Percentiles rank a stretch among this genome's conserved stretches.
phyloP scores from a whole-genome alignment of 2,888 invertebrate genomes.

The Euclidia mi region DNA sequence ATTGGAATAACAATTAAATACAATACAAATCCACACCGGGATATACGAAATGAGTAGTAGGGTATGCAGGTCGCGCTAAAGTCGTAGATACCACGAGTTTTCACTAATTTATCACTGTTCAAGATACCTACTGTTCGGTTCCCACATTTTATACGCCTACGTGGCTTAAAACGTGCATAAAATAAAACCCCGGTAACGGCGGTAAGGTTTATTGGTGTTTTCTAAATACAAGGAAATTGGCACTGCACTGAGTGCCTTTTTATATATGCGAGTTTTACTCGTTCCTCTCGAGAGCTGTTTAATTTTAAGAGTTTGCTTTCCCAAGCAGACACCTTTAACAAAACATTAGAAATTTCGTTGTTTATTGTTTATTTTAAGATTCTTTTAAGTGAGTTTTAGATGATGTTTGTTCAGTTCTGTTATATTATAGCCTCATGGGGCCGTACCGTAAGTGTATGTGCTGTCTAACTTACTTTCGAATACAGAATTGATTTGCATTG shows the following conservation, averaged over 20 bases:
- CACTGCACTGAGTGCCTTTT: slow-evolving; percentile 40
- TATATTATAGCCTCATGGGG: too few species aligned
- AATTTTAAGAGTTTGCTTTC: slow-evolving; percentile 19
- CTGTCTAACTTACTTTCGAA: too few species aligned
- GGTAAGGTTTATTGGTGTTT: slow-evolving; percentile 68
- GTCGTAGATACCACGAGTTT: not conserved
- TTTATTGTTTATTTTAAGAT: too few species aligned
- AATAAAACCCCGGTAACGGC: slow-evolving; percentile 79
- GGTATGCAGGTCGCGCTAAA: not conserved
- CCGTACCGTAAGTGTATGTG: too few species aligned
- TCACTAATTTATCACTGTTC: slow-evolving; percentile 57
- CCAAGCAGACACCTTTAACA: not conserved
- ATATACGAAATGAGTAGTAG: slow-evolving; percentile 1
- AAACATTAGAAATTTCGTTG: too few species aligned
- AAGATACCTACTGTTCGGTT: slow-evolving; percentile 69
- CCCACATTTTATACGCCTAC: slow-evolving; percentile 78
- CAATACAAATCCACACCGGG: not conserved
- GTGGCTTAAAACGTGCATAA: slow-evolving; percentile 79
- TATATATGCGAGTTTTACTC: slow-evolving; percentile 28
- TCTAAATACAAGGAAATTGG: slow-evolving; percentile 58
- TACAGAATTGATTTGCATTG: too few species aligned
- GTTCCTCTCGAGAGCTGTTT: slow-evolving; percentile 30
- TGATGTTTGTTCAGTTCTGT: too few species aligned
- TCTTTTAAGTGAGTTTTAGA: too few species aligned
- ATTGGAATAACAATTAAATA: not conserved